A percentile compares a stretch with the other conserved stretches of the same genome.
Evolutionary conservation across 2,113 vertebrate genomes (phyloP).

Genomic region (Nannospalax galili): DNA sequence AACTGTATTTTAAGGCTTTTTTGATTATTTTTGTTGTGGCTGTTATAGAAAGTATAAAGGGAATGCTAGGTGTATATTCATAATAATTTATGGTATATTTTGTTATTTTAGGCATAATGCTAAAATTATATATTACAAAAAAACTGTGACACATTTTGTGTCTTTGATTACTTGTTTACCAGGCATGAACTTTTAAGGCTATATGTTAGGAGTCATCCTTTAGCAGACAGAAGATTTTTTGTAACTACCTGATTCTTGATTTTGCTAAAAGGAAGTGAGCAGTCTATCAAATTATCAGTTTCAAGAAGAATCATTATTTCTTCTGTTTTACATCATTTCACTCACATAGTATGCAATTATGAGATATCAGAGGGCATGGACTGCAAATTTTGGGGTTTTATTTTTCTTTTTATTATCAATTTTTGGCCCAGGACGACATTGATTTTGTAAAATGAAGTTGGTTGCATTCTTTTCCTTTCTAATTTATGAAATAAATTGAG

Average conservation of each 20-base stretch:
- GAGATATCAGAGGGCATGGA: too few relatives aligned
- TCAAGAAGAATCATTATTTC: neutral
- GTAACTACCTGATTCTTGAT: neutral
- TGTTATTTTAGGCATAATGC: neutral
- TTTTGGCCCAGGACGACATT: too few relatives aligned
- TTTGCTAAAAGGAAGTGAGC: neutral
- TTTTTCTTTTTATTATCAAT: too few relatives aligned
- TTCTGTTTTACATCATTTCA: neutral
- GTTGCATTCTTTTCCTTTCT: too few relatives aligned
- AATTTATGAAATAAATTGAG: too few relatives aligned
- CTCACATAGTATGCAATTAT: too few relatives aligned
- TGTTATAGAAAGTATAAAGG: neutral
- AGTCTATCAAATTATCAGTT: neutral
- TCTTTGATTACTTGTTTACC: neutral
- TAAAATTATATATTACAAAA: neutral
- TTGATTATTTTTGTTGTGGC: too few relatives aligned
- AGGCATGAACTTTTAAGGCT: neutral
- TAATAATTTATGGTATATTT: neutral
- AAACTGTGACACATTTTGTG: neutral
- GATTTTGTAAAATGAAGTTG: too few relatives aligned
- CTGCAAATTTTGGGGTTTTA: too few relatives aligned
- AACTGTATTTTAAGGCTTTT: too few relatives aligned
- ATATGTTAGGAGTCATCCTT: neutral
- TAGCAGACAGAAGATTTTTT: too few relatives aligned
- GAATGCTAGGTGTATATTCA: neutral